These are phyloP conservation scores for Molossus molossus DNA, from an alignment of 2,797 vertebrate genomes.

Conservation along the genomic window DNA sequence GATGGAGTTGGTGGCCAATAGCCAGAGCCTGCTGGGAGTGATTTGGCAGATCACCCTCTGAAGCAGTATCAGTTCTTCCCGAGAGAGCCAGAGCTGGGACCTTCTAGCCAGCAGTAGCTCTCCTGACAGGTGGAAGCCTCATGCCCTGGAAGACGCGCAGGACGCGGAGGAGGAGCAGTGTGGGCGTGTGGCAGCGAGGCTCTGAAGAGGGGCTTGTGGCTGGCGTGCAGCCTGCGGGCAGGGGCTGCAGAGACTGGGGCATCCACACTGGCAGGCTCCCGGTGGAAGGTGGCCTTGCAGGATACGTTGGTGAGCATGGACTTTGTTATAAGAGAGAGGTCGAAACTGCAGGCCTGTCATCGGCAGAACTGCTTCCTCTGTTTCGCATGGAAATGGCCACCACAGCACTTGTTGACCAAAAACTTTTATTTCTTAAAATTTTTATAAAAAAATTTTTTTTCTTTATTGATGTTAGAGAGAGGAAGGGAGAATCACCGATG, in stretches of 20 bases:
- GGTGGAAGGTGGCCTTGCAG: neutral
- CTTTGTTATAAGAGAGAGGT: neutral
- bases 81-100: neutral
- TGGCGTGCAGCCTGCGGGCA: neutral
- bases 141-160: neutral
- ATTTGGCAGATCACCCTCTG: neutral
- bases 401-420: neutral
- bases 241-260: neutral
- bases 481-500: too few species aligned
- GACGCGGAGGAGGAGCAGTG: neutral
- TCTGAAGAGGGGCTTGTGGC: neutral
- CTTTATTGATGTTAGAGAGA: too few species aligned
- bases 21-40: neutral
- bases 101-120: neutral
- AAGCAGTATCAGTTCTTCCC: neutral
- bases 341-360: neutral
- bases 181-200: neutral
- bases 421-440: too few species aligned
- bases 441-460: too few species aligned
- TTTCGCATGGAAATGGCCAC: neutral
- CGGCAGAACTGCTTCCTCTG: neutral
- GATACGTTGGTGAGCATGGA: neutral
- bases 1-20: neutral
- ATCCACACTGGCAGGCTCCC: fast-evolving
- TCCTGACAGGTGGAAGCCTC: neutral